phyloP scores from a whole-genome alignment of 2,797 vertebrate genomes.

The Bufotes viridis region DNA sequence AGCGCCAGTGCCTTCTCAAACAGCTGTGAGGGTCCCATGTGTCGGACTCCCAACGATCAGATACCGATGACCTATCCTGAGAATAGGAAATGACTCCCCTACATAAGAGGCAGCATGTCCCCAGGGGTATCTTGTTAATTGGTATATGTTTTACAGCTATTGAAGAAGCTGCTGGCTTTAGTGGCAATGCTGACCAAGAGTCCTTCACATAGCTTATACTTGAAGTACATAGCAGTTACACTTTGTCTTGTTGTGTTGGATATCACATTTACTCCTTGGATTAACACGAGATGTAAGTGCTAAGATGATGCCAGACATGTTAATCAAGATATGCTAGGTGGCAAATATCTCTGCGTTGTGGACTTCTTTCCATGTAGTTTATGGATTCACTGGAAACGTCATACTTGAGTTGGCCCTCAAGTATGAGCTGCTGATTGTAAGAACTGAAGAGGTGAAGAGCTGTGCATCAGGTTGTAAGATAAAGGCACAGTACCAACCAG shows the following conservation, averaged over 20 bases:
- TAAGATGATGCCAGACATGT: background rate
- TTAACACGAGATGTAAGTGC: constrained; percentile 1
- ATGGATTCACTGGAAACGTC: background rate
- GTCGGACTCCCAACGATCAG: no score
- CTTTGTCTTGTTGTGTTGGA: background rate
- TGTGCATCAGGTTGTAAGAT: no score
- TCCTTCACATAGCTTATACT: background rate
- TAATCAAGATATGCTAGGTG: background rate
- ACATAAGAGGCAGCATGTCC: no score
- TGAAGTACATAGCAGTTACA: background rate
- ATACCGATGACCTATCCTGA: no score
- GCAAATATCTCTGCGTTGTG: background rate
- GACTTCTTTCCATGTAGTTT: background rate
- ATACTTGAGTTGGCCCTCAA: background rate
- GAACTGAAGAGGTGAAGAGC: no score
- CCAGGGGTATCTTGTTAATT: no score
- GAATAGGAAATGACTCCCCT: no score
- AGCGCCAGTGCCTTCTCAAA: no score
- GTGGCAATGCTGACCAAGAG: background rate
- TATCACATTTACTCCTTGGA: constrained; percentile 2
- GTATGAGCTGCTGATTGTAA: no score
- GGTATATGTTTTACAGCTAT: background rate
- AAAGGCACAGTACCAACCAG: no score
- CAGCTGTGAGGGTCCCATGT: no score
- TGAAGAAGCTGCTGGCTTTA: background rate